phyloP scores from a whole-genome alignment of 2,797 vertebrate genomes.

The Pantherophis vulpinus region DNA sequence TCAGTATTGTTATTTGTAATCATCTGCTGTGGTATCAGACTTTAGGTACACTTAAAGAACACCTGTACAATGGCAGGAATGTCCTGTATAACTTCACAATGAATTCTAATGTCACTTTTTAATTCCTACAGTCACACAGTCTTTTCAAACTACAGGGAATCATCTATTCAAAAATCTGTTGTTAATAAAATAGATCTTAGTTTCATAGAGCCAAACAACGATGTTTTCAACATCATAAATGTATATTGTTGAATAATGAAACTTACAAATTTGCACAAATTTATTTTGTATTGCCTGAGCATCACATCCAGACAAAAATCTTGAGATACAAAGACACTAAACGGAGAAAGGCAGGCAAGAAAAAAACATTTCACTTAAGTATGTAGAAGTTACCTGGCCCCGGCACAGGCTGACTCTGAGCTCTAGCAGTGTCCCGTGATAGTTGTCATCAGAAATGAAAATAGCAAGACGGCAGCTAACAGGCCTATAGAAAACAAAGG shows the following conservation, averaged over 20 bases:
- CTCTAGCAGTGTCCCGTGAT: background rate
- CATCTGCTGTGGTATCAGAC: background rate
- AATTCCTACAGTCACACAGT: background rate
- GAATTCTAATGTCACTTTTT: background rate
- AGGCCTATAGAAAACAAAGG: conserved; percentile 7
- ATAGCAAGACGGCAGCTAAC: background rate
- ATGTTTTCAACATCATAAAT: background rate
- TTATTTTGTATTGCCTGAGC: background rate
- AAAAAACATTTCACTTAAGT: background rate
- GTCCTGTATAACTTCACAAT: background rate
- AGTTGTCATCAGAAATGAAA: background rate
- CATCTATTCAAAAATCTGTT: background rate
- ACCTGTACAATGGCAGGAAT: background rate
- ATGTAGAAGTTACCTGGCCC: conserved; percentile 8
- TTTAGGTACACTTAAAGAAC: background rate
- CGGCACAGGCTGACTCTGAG: background rate
- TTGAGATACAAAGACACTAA: background rate
- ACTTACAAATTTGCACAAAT: background rate
- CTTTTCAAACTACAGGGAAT: background rate
- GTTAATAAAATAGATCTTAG: background rate
- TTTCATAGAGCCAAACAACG: background rate
- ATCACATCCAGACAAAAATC: background rate
- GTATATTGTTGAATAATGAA: background rate
- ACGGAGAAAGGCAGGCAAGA: background rate
- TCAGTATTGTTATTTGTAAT: conserved; percentile 1